phyloP scores from a whole-genome alignment of 1,140 invertebrate species.

The Aphelinus certus region DNA sequence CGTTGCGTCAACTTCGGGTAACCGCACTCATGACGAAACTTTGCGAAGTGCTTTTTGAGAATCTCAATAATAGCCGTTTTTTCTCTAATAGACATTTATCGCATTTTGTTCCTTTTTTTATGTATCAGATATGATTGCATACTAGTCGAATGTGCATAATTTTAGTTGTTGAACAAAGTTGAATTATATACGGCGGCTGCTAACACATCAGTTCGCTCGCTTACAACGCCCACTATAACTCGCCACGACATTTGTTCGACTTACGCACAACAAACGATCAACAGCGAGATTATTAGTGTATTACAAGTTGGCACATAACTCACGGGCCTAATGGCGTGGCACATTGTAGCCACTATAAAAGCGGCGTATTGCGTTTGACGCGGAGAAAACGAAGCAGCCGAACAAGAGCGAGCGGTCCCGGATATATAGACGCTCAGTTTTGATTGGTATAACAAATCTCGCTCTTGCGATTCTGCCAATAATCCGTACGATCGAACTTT shows the following conservation, averaged over 20 bases:
- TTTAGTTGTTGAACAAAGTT: too few relatives aligned
- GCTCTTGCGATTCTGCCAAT: constrained; percentile 6
- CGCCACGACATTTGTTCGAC: constrained; percentile 27
- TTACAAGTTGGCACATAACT: constrained; percentile 65
- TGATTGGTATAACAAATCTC: constrained; percentile 9
- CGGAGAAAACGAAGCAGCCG: constrained; percentile 39
- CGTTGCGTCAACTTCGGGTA: too few relatives aligned
- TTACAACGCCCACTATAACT: background rate
- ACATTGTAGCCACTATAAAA: constrained; percentile 37
- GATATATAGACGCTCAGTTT: constrained; percentile 4
- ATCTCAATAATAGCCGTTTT: too few relatives aligned
- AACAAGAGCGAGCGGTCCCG: background rate
- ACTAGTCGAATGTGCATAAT: too few relatives aligned
- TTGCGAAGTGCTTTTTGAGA: too few relatives aligned
- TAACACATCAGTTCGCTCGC: too few relatives aligned
- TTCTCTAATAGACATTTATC: too few relatives aligned
- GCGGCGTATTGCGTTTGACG: constrained; percentile 57
- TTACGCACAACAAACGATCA: constrained; percentile 55
- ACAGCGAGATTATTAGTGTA: constrained; percentile 65
- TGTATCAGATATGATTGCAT: too few relatives aligned
- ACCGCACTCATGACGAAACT: too few relatives aligned
- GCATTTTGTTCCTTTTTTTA: too few relatives aligned
- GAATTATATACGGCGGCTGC: too few relatives aligned
- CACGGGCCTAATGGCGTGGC: constrained; percentile 59
- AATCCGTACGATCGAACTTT: constrained; percentile 22